These are phyloP conservation scores for Pagrus major DNA, from an alignment of 2,113 vertebrate genomes.

Conservation along the genomic window DNA sequence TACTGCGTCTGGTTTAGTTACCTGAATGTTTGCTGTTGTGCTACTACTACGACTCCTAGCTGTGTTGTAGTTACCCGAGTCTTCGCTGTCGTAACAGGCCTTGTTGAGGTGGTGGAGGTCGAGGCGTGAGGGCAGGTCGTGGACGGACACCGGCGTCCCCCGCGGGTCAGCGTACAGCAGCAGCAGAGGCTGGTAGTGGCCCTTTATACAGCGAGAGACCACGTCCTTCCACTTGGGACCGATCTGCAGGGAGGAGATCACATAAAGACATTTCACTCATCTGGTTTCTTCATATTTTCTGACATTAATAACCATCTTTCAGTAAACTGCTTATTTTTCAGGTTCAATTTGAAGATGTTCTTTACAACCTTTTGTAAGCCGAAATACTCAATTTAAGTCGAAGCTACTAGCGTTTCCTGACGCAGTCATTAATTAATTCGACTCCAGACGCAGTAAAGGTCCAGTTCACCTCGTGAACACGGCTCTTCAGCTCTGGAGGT, in stretches of 20 bases:
- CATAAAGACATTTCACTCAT: not conserved
- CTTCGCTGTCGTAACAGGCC: conserved; percentile 94
- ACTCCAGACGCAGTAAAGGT: not conserved
- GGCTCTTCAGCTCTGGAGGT: not conserved
- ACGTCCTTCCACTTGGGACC: conserved; percentile 99
- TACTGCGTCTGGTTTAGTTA: conserved; percentile 52
- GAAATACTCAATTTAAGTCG: too few species aligned
- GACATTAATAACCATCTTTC: too few species aligned
- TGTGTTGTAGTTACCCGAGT: conserved; percentile 90
- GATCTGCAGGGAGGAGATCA: conserved; percentile 83
- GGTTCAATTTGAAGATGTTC: too few species aligned
- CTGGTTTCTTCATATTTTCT: too few species aligned
- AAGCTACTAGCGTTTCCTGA: too few species aligned
- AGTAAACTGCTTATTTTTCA: too few species aligned
- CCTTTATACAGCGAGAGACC: conserved; percentile 96
- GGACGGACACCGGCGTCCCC: conserved; percentile 91
- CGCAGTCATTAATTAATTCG: too few species aligned
- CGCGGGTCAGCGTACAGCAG: conserved; percentile 96
- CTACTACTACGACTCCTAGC: conserved; percentile 76
- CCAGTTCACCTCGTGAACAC: not conserved
- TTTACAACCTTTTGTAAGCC: too few species aligned
- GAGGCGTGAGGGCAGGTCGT: conserved; percentile 88
- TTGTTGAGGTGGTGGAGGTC: conserved; percentile 88
- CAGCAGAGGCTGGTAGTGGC: conserved; percentile 96
- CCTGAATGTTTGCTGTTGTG: conserved; percentile 65